A percentile compares a stretch with the other conserved stretches of the same genome.
Evolutionary conservation across 2,888 invertebrate species (phyloP).

Genomic region (Spodoptera exigua): DNA sequence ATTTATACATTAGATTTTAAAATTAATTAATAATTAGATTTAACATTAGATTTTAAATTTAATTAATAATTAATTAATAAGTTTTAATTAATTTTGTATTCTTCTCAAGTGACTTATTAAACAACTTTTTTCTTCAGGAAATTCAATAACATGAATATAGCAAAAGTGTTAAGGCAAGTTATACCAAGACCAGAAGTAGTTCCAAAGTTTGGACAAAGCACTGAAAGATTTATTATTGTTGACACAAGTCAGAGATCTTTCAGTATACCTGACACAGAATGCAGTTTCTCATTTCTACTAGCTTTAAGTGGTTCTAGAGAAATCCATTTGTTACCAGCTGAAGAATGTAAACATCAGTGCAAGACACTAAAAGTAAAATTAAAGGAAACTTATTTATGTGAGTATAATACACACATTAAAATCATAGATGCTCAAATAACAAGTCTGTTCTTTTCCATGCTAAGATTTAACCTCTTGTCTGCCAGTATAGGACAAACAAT

Average conservation of each 20-base stretch:
- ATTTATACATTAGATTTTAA: too few relatives aligned
- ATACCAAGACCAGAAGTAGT: constrained; percentile 93
- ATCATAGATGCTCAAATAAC: too few relatives aligned
- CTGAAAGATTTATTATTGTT: constrained; percentile 94
- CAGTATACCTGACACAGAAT: constrained; percentile 94
- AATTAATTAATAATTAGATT: too few relatives aligned
- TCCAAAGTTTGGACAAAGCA: constrained; percentile 92
- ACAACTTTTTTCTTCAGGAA: constrained; percentile 89
- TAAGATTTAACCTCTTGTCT: too few relatives aligned
- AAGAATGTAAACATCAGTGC: constrained; percentile 93
- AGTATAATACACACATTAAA: too few relatives aligned
- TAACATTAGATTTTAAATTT: too few relatives aligned
- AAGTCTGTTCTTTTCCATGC: too few relatives aligned
- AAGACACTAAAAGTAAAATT: constrained; percentile 92
- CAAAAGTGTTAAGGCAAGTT: constrained; percentile 91
- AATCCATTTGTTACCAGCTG: constrained; percentile 93
- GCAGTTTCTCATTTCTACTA: constrained; percentile 93
- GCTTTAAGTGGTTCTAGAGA: constrained; percentile 93
- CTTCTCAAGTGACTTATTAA: too few relatives aligned
- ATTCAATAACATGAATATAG: constrained; percentile 93
- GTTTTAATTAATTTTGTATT: too few relatives aligned
- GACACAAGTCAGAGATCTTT: constrained; percentile 91
- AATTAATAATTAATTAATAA: too few relatives aligned
- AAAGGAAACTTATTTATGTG: constrained; percentile 93
- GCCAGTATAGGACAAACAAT: too few relatives aligned